These are phyloP conservation scores for Mimas tiliae DNA, from an alignment of 2,888 invertebrate genomes.

Conservation along the genomic window DNA sequence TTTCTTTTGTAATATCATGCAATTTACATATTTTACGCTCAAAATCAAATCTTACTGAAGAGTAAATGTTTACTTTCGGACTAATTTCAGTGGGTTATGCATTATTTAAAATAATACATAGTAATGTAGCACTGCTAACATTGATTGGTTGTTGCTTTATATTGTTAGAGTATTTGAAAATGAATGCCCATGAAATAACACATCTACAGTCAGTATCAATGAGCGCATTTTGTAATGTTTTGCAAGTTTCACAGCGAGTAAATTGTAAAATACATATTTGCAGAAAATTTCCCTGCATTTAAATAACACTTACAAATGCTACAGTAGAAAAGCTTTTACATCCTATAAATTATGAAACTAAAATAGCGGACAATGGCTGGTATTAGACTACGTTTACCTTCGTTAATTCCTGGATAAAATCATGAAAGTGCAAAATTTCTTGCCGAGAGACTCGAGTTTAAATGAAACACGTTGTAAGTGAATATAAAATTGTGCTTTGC, in stretches of 20 bases:
- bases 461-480: constrained; percentile 30
- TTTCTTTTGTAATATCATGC: neutral
- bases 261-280: neutral
- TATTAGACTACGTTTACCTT: constrained; percentile 12
- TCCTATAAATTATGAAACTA: neutral
- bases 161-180: neutral
- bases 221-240: too few relatives aligned
- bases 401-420: constrained; percentile 10
- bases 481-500: constrained; percentile 29
- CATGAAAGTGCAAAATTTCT: constrained; percentile 7
- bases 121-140: too few relatives aligned
- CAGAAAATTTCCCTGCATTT: neutral
- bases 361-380: constrained; percentile 1
- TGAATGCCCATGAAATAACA: neutral
- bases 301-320: neutral
- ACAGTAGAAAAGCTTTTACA: neutral
- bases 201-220: too few relatives aligned
- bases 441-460: constrained; percentile 27
- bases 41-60: too few relatives aligned
- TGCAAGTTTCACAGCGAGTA: neutral
- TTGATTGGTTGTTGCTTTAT: too few relatives aligned
- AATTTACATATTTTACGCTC: too few relatives aligned
- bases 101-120: too few relatives aligned
- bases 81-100: too few relatives aligned
- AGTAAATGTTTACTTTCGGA: too few relatives aligned